Evolutionary conservation across 2,113 vertebrate species (phyloP).

Genomic region (Zosterops borbonicus): DNA sequence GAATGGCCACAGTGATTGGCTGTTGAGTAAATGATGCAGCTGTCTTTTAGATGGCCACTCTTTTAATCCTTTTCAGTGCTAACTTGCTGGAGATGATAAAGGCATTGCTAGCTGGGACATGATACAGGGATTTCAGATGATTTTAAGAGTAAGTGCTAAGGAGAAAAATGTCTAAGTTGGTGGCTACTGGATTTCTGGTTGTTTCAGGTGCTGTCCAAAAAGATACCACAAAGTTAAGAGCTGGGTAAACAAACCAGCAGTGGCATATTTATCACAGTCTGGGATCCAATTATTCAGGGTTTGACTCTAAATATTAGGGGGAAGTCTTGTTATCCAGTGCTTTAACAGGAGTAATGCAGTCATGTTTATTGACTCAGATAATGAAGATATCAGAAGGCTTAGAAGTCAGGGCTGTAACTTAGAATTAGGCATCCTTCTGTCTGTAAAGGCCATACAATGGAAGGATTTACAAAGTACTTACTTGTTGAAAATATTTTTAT

Average conservation of each 20-base stretch:
- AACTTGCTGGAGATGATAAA: background rate
- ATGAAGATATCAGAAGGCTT: background rate
- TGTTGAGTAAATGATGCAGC: background rate
- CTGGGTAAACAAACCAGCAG: background rate
- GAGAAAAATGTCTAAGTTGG: background rate
- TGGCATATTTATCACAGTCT: background rate
- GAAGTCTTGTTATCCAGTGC: background rate
- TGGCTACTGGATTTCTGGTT: background rate
- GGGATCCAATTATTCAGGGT: background rate
- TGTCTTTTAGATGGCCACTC: background rate
- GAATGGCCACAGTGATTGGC: background rate
- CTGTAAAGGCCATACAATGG: background rate
- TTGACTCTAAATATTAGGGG: background rate
- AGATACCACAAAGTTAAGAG: rapidly evolving
- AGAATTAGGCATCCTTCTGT: background rate
- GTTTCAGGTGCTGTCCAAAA: background rate
- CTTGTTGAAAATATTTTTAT: background rate
- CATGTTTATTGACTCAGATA: background rate
- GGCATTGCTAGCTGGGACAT: background rate
- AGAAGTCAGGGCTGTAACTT: background rate
- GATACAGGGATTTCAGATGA: background rate
- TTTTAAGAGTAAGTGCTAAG: background rate
- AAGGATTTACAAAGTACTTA: background rate
- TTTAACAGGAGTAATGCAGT: background rate
- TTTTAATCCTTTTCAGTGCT: background rate